Evolutionary conservation across 2,888 invertebrate species (phyloP).

Genomic region (Schizotus pectinicornis): DNA sequence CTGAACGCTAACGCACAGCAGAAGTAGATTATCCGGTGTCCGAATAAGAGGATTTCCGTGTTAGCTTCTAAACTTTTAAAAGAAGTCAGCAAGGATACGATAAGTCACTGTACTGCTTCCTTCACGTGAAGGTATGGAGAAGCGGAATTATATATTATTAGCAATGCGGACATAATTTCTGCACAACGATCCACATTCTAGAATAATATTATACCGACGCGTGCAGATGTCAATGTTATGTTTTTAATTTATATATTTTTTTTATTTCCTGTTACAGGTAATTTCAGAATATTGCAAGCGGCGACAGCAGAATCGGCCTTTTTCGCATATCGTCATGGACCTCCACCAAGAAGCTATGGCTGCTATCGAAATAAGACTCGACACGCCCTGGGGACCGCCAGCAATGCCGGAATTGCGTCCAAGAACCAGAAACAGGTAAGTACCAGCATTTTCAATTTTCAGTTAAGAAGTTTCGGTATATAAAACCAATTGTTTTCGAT

Average conservation of each 20-base stretch:
- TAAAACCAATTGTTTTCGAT: too few relatives aligned
- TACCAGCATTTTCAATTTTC: neutral
- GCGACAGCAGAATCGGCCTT: slow-evolving; percentile 63
- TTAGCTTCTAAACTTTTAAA: slow-evolving; percentile 20
- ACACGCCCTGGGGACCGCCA: slow-evolving; percentile 55
- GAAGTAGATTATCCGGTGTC: slow-evolving; percentile 6
- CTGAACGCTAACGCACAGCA: too few relatives aligned
- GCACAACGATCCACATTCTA: too few relatives aligned
- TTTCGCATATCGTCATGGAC: slow-evolving; percentile 68
- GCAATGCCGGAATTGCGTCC: slow-evolving; percentile 55
- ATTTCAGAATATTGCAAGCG: slow-evolving; percentile 66
- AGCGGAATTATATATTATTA: too few relatives aligned
- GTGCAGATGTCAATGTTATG: too few relatives aligned
- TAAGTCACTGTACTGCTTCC: too few relatives aligned
- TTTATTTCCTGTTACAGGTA: slow-evolving; percentile 56
- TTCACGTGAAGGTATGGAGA: too few relatives aligned
- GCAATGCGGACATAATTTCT: too few relatives aligned
- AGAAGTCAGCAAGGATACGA: slow-evolving; percentile 5
- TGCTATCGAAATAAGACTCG: slow-evolving; percentile 49
- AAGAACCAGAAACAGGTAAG: slow-evolving; percentile 50
- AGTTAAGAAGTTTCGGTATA: too few relatives aligned
- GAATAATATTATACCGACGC: too few relatives aligned
- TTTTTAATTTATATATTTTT: too few relatives aligned
- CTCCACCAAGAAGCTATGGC: slow-evolving; percentile 63
- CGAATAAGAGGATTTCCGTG: slow-evolving; percentile 30